These are phyloP conservation scores for Notothenia rossii DNA, from an alignment of 2,113 vertebrate species.

Conservation along the genomic window DNA sequence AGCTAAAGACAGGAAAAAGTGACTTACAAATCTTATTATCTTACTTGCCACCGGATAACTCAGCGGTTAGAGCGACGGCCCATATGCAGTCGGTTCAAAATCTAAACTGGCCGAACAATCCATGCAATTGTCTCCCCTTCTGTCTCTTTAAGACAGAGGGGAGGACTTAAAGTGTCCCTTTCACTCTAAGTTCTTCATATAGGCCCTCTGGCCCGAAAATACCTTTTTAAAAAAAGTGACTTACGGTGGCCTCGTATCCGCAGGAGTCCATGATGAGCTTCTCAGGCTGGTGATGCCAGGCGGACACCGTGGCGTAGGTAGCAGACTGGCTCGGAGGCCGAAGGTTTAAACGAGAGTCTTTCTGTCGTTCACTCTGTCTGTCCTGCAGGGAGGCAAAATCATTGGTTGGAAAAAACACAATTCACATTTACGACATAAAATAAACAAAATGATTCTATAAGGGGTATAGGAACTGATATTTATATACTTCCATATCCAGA, in stretches of 20 bases:
- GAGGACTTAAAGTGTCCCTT: too few species aligned
- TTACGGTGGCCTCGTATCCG: conserved; percentile 96
- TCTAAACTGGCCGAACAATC: too few species aligned
- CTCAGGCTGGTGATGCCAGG: conserved; percentile 98
- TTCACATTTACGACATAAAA: background rate
- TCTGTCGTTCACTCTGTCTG: conserved; percentile 88
- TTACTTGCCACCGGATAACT: too few species aligned
- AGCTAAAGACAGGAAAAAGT: background rate
- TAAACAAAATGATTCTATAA: background rate
- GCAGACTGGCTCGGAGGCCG: conserved; percentile 94
- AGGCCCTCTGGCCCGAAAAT: too few species aligned
- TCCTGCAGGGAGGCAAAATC: conserved; percentile 67
- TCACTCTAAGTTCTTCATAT: too few species aligned
- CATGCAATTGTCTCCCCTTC: too few species aligned
- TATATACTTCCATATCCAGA: too few species aligned
- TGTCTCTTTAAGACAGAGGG: too few species aligned
- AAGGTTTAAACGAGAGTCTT: conserved; percentile 91
- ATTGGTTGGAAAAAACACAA: background rate
- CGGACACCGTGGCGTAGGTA: conserved; percentile 93
- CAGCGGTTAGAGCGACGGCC: too few species aligned
- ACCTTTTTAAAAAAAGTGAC: conserved; percentile 49
- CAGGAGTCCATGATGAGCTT: conserved; percentile 98
- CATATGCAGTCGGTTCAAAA: too few species aligned
- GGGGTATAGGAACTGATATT: background rate
- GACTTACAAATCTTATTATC: too few species aligned